A percentile compares a stretch with the other conserved stretches of the same genome.
phyloP scores from a whole-genome alignment of 1,140 invertebrate genomes.

The Temnothorax longispinosus region DNA sequence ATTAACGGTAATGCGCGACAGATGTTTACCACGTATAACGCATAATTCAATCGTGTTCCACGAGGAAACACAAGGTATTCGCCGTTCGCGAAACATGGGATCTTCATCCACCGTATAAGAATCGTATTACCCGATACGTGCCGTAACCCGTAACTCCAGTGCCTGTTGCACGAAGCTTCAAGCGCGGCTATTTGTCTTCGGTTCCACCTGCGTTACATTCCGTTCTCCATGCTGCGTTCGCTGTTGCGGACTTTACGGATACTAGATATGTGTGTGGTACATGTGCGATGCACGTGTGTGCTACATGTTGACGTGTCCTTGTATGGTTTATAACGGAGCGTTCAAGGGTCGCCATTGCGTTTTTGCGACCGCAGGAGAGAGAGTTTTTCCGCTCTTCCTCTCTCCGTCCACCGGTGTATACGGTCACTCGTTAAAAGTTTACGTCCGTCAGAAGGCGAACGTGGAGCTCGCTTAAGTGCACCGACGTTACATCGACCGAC shows the following conservation, averaged over 20 bases:
- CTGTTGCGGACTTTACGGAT: background rate
- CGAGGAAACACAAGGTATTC: background rate
- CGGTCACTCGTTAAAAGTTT: slow-evolving; percentile 73
- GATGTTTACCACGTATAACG: background rate
- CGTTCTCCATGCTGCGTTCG: slow-evolving; percentile 13
- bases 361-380: slow-evolving; percentile 19
- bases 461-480: slow-evolving; percentile 22
- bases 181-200: slow-evolving; percentile 53
- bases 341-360: background rate
- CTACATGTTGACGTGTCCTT: background rate
- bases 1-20: background rate
- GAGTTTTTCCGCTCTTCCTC: background rate
- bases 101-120: slow-evolving; percentile 44
- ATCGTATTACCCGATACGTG: slow-evolving; percentile 48
- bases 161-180: slow-evolving; percentile 44
- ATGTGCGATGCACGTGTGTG: background rate
- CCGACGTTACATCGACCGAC: background rate
- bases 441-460: slow-evolving; percentile 28
- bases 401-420: background rate
- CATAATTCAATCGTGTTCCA: background rate
- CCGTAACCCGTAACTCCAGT: slow-evolving; percentile 4
- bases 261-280: too few species aligned
- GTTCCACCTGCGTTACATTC: slow-evolving; percentile 44
- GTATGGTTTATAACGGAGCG: background rate
- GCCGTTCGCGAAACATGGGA: background rate